A percentile compares a stretch with the other conserved stretches of the same genome.
Conservation (phyloP, 2,113 vertebrate genomes). For the Bathybates hornii region DNA sequence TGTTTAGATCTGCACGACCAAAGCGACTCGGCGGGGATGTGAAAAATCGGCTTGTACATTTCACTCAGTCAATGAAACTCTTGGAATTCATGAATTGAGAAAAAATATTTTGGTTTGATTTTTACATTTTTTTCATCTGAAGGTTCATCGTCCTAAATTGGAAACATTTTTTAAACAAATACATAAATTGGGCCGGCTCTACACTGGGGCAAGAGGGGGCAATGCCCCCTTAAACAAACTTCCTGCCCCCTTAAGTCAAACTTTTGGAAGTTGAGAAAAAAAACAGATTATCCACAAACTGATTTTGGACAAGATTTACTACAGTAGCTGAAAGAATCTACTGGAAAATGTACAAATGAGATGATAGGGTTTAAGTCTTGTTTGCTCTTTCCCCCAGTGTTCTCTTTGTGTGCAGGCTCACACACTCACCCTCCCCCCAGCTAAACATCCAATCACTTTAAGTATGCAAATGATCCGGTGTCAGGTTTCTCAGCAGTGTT, state of each 20-base stretch:
- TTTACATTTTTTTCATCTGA: neutral
- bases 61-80: neutral
- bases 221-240: neutral
- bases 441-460: neutral
- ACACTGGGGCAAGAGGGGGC: neutral
- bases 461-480: neutral
- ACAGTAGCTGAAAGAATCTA: neutral
- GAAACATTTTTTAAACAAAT: neutral
- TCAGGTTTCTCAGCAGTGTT: accelerated
- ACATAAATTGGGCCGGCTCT: neutral
- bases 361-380: neutral
- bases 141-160: neutral
- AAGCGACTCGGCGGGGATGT: neutral
- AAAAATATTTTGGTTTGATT: neutral
- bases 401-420: neutral
- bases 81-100: neutral
- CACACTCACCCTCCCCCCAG: neutral
- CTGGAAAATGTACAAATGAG: accelerated
- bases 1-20: accelerated
- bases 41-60: neutral
- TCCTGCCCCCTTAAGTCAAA: neutral
- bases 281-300: neutral
- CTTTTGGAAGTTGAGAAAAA: neutral
- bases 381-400: neutral
- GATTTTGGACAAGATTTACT: neutral